Evolutionary conservation across 2,888 invertebrate species (phyloP), one percentile per base, ranked within the genome.

Genomic region (Eristalinus aeneus): DNA sequence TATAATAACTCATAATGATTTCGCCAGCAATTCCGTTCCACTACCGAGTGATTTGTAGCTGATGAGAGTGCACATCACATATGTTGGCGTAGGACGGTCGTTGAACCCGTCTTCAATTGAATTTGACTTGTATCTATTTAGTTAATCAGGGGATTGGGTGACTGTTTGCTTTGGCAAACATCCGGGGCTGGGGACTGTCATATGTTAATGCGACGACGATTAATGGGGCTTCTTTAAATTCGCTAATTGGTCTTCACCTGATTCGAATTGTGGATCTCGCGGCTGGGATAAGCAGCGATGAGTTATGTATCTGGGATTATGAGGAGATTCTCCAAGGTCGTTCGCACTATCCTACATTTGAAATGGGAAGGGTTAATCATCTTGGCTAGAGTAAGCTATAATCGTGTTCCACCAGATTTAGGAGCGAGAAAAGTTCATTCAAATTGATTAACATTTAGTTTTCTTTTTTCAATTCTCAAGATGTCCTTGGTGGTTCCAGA

Each of bases 1-100:
- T 36, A 56, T 74, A 58, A 74, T 65, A 31, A 56, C 34, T 10
- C 31, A 31, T 60, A 75, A 32, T 67, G 46, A 46, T 67, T 67
- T 67, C 74, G 58, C 27, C 27, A n/a, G n/a, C n/a, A n/a, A n/a
- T n/a, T n/a, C 27, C 27, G 5, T 27, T 27, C 5, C 2, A 27
- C 27, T 2, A 3, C 27, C 32, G 12, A 20, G 10, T 75, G 20
- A 56, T 31, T 58, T 46, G 31, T 6, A 46, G 34, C 20, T 32
- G 20, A 39, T 31, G 39, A 8, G 36, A n/a, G n/a, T 39, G 39
- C 12, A 22, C 20, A 22, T 8, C 54, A 8, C 22, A 11, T 22
- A 56, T 6, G 56, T n/a, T 5, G 0, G 10, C 56, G 11, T 46
- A 16, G 46, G 46, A 46, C 56, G 56, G 56, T 56, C 56, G 23